These are phyloP conservation scores for Bombylius major DNA, from an alignment of 2,888 invertebrate species.

Conservation along the genomic window DNA sequence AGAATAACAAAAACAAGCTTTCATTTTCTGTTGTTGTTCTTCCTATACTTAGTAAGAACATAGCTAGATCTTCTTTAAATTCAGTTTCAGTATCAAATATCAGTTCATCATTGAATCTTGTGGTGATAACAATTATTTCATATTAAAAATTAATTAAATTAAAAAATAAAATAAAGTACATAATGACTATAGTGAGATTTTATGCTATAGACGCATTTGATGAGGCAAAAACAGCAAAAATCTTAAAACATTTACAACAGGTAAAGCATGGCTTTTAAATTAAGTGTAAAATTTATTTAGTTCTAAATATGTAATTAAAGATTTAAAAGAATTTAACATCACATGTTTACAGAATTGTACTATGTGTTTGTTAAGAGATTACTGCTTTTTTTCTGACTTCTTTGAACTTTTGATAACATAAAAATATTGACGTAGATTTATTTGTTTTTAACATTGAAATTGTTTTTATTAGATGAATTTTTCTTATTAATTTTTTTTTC, in stretches of 20 bases:
- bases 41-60: no score
- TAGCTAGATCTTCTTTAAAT: no score
- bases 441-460: no score
- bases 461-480: background rate
- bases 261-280: slow-evolving; percentile 19
- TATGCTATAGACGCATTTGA: slow-evolving; percentile 49
- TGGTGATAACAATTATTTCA: no score
- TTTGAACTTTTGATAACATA: background rate
- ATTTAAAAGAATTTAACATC: no score
- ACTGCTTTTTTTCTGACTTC: background rate
- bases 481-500: background rate
- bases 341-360: no score
- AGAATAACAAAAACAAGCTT: no score
- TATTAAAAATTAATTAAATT: no score
- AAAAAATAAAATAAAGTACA: no score
- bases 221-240: slow-evolving; percentile 43
- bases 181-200: slow-evolving; percentile 46
- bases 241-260: slow-evolving; percentile 40
- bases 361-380: background rate
- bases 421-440: background rate
- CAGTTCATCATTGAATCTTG: no score
- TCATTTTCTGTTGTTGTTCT: no score
- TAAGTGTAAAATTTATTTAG: background rate
- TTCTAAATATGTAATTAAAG: background rate
- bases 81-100: no score